These are phyloP conservation scores for Todiramphus saurophagus DNA, from an alignment of 2,113 vertebrate species.

Conservation along the genomic window DNA sequence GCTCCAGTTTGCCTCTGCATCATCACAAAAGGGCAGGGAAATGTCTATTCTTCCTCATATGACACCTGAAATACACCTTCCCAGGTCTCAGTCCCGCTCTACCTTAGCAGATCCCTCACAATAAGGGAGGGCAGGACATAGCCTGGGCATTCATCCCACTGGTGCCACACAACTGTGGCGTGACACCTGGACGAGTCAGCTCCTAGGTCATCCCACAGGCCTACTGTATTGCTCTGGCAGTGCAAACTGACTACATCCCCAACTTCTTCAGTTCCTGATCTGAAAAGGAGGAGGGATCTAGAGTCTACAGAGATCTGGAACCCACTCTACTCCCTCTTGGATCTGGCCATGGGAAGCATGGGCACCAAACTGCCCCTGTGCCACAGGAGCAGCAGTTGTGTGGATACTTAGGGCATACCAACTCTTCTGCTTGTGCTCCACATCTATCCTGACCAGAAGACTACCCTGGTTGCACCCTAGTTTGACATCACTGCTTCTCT, in stretches of 20 bases:
- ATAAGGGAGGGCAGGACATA: neutral
- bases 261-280: neutral
- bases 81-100: neutral
- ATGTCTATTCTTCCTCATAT: neutral
- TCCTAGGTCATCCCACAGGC: neutral
- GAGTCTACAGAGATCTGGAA: neutral
- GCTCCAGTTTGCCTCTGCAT: neutral
- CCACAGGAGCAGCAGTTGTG: neutral
- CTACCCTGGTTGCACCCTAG: neutral
- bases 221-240: neutral
- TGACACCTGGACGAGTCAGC: neutral
- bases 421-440: neutral
- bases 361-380: neutral
- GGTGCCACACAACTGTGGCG: fast-evolving
- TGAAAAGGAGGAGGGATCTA: neutral
- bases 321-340: neutral
- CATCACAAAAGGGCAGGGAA: neutral
- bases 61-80: neutral
- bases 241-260: neutral
- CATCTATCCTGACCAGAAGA: neutral
- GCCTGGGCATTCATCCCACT: neutral
- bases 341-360: fast-evolving
- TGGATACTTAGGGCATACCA: neutral
- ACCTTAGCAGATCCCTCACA: neutral
- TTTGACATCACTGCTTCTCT: neutral